Evolutionary conservation across 2,113 vertebrate species (phyloP), one percentile per base, ranked within the genome.

Genomic region (Lipotes vexillifer): DNA sequence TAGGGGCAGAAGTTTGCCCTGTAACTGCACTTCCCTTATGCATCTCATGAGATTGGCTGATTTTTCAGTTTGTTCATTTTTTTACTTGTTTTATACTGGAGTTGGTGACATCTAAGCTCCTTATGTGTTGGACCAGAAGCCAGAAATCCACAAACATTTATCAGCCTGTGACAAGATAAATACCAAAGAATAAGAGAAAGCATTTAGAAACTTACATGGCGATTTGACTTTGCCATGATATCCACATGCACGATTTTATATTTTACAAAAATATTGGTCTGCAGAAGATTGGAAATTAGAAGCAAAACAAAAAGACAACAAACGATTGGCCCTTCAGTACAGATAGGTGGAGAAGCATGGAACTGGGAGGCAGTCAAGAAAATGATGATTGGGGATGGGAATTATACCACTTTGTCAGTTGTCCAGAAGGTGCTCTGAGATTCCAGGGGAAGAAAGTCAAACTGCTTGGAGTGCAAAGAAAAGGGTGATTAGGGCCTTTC

Each of bases 41-140:
- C 15, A 66, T 52, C 55, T 52, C 38, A 33, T 8, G 41, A 23
- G 66, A 66, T 33, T 10, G n/a, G 36, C 27, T 78, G 38, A 68
- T 36, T 83, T 90, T 96, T 74, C 69, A 82, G 18, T 59, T 52
- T 36, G 49, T 57, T 89, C 25, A 63, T 13, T 15, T 71, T 85
- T 57, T 59, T n/a, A 63, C 59, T 78, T 83, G 38, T 75, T 82
- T 44, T 46, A 27, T 31, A 15, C 59, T 82, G 31, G n/a, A 65
- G 33, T 29, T 38, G 20, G 36, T 23, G 11, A 25, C 13, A 20
- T 89, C n/a, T 31, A 78, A 52, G 17, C n/a, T 63, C 68, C 87
- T 95, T 55, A 36, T 65, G 1, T 80, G 38, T 52, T 36, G 52
- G 25, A 31, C 10, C 90, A 11, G 31, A 78, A 92, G 71, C 36